Conservation (phyloP, 2,888 invertebrate genomes). For the Cylloceria caligata region DNA sequence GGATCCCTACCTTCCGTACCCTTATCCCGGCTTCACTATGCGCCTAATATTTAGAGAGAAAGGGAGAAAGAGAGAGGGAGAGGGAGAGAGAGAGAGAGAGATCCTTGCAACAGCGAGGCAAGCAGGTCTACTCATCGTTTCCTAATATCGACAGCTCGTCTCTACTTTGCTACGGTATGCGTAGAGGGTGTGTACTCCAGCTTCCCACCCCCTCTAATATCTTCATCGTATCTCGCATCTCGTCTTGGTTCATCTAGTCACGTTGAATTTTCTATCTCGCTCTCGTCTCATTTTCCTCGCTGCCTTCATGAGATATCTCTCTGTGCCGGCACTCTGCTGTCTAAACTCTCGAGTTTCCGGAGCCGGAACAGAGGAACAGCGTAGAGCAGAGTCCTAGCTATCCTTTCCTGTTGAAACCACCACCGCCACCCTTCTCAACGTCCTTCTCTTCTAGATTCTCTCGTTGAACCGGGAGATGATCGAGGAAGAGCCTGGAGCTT, state of each 20-base stretch:
- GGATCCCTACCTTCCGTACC: slow-evolving; percentile 38
- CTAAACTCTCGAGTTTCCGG: slow-evolving; percentile 67
- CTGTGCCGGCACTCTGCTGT: slow-evolving; percentile 66
- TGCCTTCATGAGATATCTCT: slow-evolving; percentile 68
- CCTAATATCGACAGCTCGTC: slow-evolving; percentile 81
- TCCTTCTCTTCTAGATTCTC: slow-evolving; percentile 43
- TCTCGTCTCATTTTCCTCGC: slow-evolving; percentile 59
- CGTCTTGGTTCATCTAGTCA: slow-evolving; percentile 75
- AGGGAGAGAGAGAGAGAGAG: neutral
- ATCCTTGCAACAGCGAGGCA: slow-evolving; percentile 39
- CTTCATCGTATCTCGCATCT: slow-evolving; percentile 79
- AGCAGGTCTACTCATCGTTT: slow-evolving; percentile 59
- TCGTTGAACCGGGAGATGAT: slow-evolving; percentile 38
- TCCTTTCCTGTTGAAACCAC: slow-evolving; percentile 33
- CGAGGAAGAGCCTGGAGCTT: slow-evolving; percentile 56
- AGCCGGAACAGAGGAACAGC: slow-evolving; percentile 49
- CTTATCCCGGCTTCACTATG: slow-evolving; percentile 40
- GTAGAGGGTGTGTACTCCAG: slow-evolving; percentile 15
- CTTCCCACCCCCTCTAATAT: slow-evolving; percentile 76
- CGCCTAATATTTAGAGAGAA: slow-evolving; percentile 32
- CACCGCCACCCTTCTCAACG: slow-evolving; percentile 60
- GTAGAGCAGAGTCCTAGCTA: slow-evolving; percentile 47
- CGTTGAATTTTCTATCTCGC: slow-evolving; percentile 77
- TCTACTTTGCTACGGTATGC: slow-evolving; percentile 77
- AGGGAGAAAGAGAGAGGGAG: neutral